Evolutionary conservation across 2,113 vertebrate genomes (phyloP), one percentile per base, ranked within the genome.

Genomic region (Cololabis saira): DNA sequence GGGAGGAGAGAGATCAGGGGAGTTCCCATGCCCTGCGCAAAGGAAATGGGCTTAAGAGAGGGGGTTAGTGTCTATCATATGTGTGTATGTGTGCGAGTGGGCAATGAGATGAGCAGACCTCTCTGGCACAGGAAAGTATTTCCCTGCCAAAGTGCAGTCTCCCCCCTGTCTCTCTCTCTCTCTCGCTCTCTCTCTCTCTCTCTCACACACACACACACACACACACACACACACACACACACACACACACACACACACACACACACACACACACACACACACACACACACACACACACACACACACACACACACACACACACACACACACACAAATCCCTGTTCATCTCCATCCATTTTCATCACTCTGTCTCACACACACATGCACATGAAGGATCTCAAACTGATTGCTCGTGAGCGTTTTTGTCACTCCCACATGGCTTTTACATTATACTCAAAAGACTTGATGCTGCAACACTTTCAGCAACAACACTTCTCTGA

Each of bases 11-110:
- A 77, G 82, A 88, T 75, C 76, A 87, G 86, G 86, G 87, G 90
- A 91, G 90, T 93, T 94, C 91, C 89, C 91, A 93, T 94, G 93
- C 92, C 90, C 92, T 86, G 88, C 85, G 74, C 79, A 87, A 87
- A 93, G 92, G 91, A 94, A 93, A 90, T 92, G 89, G 87, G 79
- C 74, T 90, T 86, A 82, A 86, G 86, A 84, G 82, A 77, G 84
- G 84, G 86, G 82, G 74, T 82, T 82, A 81, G 85, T 52, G 37
- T 81, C 65, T 59, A 58, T 52, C 54, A 44, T 40, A 41, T 79
- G 62, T 56, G 71, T 72, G 75, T 77, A 49, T 67, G 52, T 52
- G 65, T 60, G 76, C 55, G 80, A 77, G 86, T 48, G 87, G 87
- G 86, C 85, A 88, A 89, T 87, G 89, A 89, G 86, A 85, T 89